Evolutionary conservation across 2,888 invertebrate genomes (phyloP), one percentile per base, ranked within the genome.

Genomic region (Leuctra nigra): DNA sequence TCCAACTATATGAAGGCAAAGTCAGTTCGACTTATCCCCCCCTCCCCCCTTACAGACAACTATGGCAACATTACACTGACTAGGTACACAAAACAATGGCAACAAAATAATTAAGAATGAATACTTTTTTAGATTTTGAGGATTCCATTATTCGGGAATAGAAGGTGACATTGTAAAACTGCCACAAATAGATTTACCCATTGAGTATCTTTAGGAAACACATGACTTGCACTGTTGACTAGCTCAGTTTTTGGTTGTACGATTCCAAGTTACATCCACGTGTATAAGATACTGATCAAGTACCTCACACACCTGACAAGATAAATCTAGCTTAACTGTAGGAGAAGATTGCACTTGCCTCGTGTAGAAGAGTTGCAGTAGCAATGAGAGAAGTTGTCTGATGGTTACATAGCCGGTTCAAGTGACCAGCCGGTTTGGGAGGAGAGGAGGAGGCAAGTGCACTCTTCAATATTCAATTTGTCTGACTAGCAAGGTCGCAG

Each of bases 181-280:
- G 46, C 24, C 54, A 39, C 54, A 46, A 53, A 25, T 33, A 29
- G 22, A 54, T 50, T 36, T 44, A 46, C 46, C 55, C 46, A 55
- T 33, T 36, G 47, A 55, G 55, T 61, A 59, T 57, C 56, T 56
- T 47, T 54, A 58, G 62, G 61, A 61, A 62, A 61, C 63, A 61
- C 62, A 60, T 61, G 62, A 62, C 63, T 63, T 63, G 63, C 63
- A 63, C 63, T 63, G 57, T 58, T 60, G 63, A 63, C 63, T 63
- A 63, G 63, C 60, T 63, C 60, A 59, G 56, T 55, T 57, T 62
- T 62, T 62, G 61, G 61, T 61, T 61, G 62, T 56, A 54, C 59
- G 50, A 56, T 59, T 59, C 44, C 48, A 56, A 54, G 52, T 53
- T 57, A 61, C 59, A 62, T 59, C 57, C 59, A 60, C 54, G 56